A percentile compares a stretch with the other conserved stretches of the same genome.
These are phyloP conservation scores for Neosalanx taihuensis DNA, from an alignment of 2,797 vertebrate species.

Conservation along the genomic window DNA sequence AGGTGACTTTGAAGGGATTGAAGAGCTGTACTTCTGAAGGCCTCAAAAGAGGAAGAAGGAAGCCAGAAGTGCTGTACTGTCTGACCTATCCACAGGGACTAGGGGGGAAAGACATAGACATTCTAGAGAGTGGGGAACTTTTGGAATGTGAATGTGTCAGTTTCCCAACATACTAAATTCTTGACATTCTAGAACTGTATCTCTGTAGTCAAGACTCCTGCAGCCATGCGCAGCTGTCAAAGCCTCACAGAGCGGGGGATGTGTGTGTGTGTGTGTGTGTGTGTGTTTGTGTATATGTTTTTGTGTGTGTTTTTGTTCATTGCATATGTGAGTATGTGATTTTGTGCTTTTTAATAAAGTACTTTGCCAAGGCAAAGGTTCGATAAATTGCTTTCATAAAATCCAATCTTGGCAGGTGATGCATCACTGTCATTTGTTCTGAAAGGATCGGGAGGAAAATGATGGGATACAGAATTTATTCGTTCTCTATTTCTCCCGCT, in stretches of 20 bases:
- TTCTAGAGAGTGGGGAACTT: constrained; percentile 61
- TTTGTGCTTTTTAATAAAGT: constrained; percentile 32
- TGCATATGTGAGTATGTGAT: not conserved
- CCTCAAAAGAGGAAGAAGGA: not conserved
- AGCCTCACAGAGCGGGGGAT: constrained; percentile 44
- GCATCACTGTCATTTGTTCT: constrained; percentile 39
- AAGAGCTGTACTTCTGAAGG: not conserved
- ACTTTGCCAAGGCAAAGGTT: constrained; percentile 21
- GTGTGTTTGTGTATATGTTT: constrained; percentile 27
- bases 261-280: constrained; percentile 35
- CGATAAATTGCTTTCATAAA: constrained; percentile 42
- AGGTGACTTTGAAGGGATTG: not conserved
- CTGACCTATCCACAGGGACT: constrained; percentile 4
- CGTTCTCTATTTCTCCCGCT: constrained; percentile 2
- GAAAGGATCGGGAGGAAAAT: constrained; percentile 22
- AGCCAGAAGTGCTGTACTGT: constrained; percentile 5
- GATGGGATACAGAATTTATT: not conserved
- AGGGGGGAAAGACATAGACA: constrained; percentile 34
- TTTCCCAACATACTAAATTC: constrained; percentile 72
- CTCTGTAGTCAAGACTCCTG: constrained; percentile 70
- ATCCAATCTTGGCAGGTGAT: constrained; percentile 41
- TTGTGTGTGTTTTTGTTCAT: constrained; percentile 18
- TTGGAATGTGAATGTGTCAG: constrained; percentile 67
- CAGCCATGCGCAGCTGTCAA: constrained; percentile 74
- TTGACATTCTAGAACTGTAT: constrained; percentile 74